Conservation (phyloP, 1,140 invertebrate species). For the Rhopalosiphum maidis region DNA sequence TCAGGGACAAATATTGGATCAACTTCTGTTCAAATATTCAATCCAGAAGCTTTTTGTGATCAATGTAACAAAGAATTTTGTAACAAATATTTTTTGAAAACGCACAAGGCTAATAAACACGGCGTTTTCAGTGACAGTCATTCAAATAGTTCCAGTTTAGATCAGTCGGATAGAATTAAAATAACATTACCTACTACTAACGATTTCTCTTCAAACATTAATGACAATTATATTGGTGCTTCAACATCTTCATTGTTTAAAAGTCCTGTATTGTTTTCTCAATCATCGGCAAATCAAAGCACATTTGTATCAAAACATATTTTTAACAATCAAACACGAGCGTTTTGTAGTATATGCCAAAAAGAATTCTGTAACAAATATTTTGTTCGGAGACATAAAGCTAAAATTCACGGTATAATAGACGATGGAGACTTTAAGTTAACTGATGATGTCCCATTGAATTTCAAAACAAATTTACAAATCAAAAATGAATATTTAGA, state of each 20-base stretch:
- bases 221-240: background rate
- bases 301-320: background rate
- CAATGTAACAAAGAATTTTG: slow-evolving; percentile 99
- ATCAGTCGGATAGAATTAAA: slow-evolving; percentile 52
- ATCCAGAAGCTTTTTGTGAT: slow-evolving; percentile 94
- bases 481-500: slow-evolving; percentile 1
- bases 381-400: slow-evolving; percentile 72
- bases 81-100: slow-evolving; percentile 99
- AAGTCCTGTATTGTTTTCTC: background rate
- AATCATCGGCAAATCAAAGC: background rate
- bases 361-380: slow-evolving; percentile 79
- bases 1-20: background rate
- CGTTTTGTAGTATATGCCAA: slow-evolving; percentile 69
- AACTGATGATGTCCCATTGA: background rate
- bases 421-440: background rate
- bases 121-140: slow-evolving; percentile 77
- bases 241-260: slow-evolving; percentile 56
- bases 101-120: slow-evolving; percentile 94
- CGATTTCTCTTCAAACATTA: background rate
- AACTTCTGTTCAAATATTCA: slow-evolving; percentile 74
- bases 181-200: background rate
- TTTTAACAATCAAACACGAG: slow-evolving; percentile 64
- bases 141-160: background rate
- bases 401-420: slow-evolving; percentile 67
- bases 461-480: background rate